Percentiles rank a stretch among this genome's conserved stretches.
Evolutionary conservation across 2,888 invertebrate species (phyloP).

Genomic region (Catocala fraxini): DNA sequence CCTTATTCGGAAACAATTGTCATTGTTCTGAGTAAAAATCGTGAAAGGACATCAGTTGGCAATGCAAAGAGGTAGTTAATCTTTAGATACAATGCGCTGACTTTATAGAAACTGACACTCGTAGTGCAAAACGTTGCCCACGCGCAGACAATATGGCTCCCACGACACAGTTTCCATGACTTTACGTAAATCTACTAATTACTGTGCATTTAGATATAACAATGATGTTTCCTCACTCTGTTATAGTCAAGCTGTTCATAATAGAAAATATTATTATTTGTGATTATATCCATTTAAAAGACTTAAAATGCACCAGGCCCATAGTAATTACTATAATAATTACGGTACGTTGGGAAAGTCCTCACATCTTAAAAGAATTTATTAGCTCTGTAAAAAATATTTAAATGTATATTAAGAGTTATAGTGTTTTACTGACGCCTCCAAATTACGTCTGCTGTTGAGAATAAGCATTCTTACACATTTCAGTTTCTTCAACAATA

Average conservation of each 20-base stretch:
- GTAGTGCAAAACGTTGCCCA: conserved; percentile 34
- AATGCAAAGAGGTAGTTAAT: conserved; percentile 54
- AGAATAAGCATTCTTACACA: too few relatives aligned
- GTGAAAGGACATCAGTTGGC: conserved; percentile 72
- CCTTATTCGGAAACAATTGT: conserved; percentile 67
- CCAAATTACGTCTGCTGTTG: too few relatives aligned
- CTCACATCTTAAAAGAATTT: too few relatives aligned
- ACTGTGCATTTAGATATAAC: conserved; percentile 66
- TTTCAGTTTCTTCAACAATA: too few relatives aligned
- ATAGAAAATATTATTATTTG: conserved; percentile 49
- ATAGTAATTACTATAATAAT: too few relatives aligned
- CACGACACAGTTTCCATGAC: conserved; percentile 83
- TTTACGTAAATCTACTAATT: conserved; percentile 83
- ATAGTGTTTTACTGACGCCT: too few relatives aligned
- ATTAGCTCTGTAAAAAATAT: too few relatives aligned
- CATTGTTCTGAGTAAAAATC: conserved; percentile 68
- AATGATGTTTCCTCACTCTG: conserved; percentile 50
- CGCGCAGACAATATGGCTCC: conserved; percentile 74
- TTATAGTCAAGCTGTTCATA: conserved; percentile 48
- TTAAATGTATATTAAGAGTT: too few relatives aligned
- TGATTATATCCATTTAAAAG: too few relatives aligned
- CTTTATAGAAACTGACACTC: conserved; percentile 53
- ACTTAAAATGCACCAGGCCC: too few relatives aligned
- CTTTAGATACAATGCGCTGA: conserved; percentile 59
- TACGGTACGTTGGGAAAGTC: too few relatives aligned